These are phyloP conservation scores for Druceiella hillmani DNA, from an alignment of 2,888 invertebrate genomes.

Conservation along the genomic window DNA sequence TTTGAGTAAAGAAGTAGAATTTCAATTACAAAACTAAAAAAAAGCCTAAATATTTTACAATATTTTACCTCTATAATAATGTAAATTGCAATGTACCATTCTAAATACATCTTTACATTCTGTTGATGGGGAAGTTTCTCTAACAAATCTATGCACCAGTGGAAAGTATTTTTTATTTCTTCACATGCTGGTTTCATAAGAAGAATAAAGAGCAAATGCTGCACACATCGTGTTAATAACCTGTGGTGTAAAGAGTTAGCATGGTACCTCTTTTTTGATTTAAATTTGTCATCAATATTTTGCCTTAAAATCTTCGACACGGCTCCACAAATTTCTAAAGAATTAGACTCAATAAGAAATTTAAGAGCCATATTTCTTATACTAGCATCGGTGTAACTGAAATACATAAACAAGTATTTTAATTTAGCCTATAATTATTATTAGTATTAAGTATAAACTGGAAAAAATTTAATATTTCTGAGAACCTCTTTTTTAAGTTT, in stretches of 20 bases:
- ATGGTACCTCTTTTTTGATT: constrained; percentile 36
- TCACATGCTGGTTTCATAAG: constrained; percentile 28
- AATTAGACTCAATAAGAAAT: too few species aligned
- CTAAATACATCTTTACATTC: constrained; percentile 36
- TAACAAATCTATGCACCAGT: constrained; percentile 36
- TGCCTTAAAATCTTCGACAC: constrained; percentile 21
- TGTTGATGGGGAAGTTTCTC: constrained; percentile 40
- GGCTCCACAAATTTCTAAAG: constrained; percentile 19
- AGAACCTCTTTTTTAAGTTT: too few species aligned
- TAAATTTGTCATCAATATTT: constrained; percentile 4
- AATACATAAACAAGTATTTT: too few species aligned
- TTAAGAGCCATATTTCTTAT: too few species aligned
- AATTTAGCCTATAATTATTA: too few species aligned
- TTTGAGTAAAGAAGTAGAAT: constrained; percentile 2
- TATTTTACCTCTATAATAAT: constrained; percentile 36
- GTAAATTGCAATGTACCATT: constrained; percentile 39
- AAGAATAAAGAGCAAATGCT: constrained; percentile 33
- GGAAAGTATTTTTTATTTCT: constrained; percentile 24
- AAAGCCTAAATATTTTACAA: too few species aligned
- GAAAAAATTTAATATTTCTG: too few species aligned
- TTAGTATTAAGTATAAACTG: too few species aligned
- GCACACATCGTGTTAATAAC: constrained; percentile 34
- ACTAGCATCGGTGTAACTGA: too few species aligned
- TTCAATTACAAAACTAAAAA: too few species aligned
- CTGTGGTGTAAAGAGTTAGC: constrained; percentile 39